A percentile compares a stretch with the other conserved stretches of the same genome.
phyloP scores from a whole-genome alignment of 2,888 invertebrate species.

The Nesidiocoris tenuis region DNA sequence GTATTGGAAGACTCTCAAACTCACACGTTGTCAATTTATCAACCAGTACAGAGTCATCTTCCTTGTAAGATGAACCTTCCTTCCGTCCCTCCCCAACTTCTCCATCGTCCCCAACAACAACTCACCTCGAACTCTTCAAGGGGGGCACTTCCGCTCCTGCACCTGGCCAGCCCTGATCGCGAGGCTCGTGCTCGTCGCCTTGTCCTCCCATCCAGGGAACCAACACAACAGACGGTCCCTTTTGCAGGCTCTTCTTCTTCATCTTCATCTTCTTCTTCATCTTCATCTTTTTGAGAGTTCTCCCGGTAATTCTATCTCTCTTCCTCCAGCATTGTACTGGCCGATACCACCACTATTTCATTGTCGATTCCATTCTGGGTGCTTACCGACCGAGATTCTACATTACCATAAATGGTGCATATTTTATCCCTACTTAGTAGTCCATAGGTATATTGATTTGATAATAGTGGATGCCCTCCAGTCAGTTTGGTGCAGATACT shows the following conservation, averaged over 20 bases:
- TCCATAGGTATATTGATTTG: too few species aligned
- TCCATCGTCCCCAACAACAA: not conserved
- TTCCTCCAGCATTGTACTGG: too few species aligned
- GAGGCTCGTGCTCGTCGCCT: not conserved
- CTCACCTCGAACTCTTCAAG: not conserved
- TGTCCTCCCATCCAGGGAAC: not conserved
- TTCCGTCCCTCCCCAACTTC: constrained; percentile 4
- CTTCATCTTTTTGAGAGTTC: too few species aligned
- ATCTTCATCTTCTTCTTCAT: constrained; percentile 10
- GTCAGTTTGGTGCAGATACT: too few species aligned
- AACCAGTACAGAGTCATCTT: not conserved
- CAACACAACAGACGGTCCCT: not conserved
- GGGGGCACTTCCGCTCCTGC: not conserved
- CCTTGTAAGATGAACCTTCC: constrained; percentile 36
- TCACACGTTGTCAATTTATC: not conserved
- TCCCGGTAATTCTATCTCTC: not conserved
- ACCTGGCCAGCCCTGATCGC: not conserved
- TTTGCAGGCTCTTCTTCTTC: not conserved
- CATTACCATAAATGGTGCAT: too few species aligned
- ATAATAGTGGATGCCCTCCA: too few species aligned
- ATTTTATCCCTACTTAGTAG: too few species aligned
- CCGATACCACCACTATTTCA: too few species aligned
- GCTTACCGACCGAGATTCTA: too few species aligned
- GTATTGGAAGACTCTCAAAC: not conserved
- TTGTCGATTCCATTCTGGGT: too few species aligned